Evolutionary conservation across 2,888 invertebrate genomes (phyloP), one percentile per base, ranked within the genome.

Genomic region (Protophormia terraenovae): DNA sequence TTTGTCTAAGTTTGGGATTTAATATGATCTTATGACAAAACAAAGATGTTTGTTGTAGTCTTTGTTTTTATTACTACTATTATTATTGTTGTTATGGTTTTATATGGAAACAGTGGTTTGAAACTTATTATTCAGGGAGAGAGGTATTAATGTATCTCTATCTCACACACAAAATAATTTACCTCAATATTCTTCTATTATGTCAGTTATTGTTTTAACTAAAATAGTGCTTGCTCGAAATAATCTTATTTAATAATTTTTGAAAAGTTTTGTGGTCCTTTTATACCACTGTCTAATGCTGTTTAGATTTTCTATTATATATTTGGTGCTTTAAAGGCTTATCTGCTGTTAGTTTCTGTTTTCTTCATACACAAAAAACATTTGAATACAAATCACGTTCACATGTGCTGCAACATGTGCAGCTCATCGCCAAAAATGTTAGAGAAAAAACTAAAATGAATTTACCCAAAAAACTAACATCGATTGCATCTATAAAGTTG

Each of bases 341-440:
- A 84, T 84, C 79, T 84, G 75, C 58, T 50, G 16, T 69, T 69
- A 60, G 14, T 47, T 72, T 66, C 10, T 16, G n/a, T 78, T 50
- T 71, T 62, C 45, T 67, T 27, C 12, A n/a, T 24, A 24, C 2
- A 64, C 5, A 7, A 53, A 75, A 67, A 66, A 41, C 38, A 78
- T 86, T 84, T 83, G 77, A 84, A 84, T 79, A 80, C 79, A 87
- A 79, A 87, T 86, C 86, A 86, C 87, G 87, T 87, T 76, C 79
- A 55, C 75, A 71, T 76, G 45, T 80, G 66, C 69, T 64, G 79
- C 75, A 80, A 80, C 71, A 80, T 84, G 76, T 80, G 84, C 71
- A 80, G 75, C 62, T 75, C 41, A 75, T 80, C 71, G 71, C 79
- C 83, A 69, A 79, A 79, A 66, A 64, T 45, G 0, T 47, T 41